phyloP scores from a whole-genome alignment of 2,797 vertebrate genomes.

The Fringilla coelebs region DNA sequence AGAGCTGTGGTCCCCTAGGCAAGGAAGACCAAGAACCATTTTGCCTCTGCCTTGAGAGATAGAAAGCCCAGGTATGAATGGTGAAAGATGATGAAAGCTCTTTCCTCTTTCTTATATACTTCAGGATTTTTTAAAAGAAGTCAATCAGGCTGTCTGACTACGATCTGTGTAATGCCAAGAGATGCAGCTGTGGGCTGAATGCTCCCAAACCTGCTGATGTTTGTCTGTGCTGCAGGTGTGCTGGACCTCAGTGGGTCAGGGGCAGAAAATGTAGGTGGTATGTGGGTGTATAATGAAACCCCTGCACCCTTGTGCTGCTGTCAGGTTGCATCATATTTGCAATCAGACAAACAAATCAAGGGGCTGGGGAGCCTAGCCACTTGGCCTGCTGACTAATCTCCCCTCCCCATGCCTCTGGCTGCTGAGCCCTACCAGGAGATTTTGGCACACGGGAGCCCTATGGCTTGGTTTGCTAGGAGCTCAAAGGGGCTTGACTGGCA shows the following conservation, averaged over 20 bases:
- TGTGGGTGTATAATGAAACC: constrained; percentile 45
- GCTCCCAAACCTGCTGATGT: background rate
- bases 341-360: constrained; percentile 13
- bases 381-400: constrained; percentile 20
- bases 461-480: background rate
- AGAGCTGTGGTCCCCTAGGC: fast-evolving
- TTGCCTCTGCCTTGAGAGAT: background rate
- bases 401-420: background rate
- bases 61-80: background rate
- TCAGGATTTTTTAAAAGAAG: background rate
- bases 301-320: background rate
- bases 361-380: background rate
- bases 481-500: background rate
- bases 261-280: background rate
- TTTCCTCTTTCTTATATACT: background rate
- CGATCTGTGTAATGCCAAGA: background rate
- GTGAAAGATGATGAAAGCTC: background rate
- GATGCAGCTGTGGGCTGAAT: background rate
- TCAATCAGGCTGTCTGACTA: background rate
- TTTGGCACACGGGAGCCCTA: background rate
- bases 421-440: background rate
- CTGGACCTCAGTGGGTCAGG: background rate
- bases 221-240: background rate
- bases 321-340: background rate
- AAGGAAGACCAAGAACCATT: background rate